phyloP scores from a whole-genome alignment of 2,113 vertebrate species.

The Pelecanus crispus region DNA sequence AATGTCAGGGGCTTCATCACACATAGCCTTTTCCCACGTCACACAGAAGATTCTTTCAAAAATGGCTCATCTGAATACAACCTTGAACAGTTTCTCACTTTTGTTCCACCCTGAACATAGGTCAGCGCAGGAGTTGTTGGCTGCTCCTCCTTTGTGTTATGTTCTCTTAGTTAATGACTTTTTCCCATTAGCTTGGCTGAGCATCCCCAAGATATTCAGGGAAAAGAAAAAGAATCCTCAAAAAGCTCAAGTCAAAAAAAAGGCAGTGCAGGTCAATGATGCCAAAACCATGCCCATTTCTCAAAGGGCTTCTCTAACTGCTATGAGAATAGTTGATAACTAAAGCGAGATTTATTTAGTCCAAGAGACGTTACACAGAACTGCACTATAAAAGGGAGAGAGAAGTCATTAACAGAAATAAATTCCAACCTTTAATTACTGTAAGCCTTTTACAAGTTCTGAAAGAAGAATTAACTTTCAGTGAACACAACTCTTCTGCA shows the following conservation, averaged over 20 bases:
- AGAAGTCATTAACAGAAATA: neutral
- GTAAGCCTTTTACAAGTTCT: neutral
- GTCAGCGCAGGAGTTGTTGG: neutral
- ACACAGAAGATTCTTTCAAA: neutral
- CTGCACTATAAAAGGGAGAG: neutral
- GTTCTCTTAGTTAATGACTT: neutral
- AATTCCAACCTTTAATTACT: neutral
- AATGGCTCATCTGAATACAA: neutral
- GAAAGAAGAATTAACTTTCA: neutral
- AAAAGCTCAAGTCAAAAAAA: neutral
- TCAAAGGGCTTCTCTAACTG: neutral
- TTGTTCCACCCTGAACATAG: neutral
- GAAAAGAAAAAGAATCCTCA: neutral
- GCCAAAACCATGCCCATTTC: neutral
- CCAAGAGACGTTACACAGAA: neutral
- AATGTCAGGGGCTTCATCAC: neutral
- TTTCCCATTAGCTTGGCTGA: neutral
- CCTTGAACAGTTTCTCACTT: neutral
- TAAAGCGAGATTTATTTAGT: neutral
- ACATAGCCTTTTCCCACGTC: neutral
- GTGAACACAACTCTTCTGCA: neutral
- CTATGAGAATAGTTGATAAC: neutral
- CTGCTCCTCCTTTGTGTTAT: neutral
- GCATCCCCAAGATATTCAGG: neutral
- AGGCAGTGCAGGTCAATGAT: neutral